Evolutionary conservation across 1,140 invertebrate genomes (phyloP).

Genomic region (Mamestra configurata): DNA sequence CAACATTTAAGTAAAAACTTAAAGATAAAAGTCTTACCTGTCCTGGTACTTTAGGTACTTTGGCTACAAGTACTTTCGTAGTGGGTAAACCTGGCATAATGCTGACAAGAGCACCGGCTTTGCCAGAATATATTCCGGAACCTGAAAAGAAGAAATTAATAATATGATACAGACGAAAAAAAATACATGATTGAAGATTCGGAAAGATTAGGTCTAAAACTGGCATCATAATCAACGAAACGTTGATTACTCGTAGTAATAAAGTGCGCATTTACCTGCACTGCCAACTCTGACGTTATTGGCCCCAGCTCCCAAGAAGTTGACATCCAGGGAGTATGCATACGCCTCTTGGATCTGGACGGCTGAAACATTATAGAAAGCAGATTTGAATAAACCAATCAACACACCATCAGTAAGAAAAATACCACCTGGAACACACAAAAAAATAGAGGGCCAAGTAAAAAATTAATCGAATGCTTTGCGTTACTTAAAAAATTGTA

Average conservation of each 20-base stretch:
- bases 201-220: too few relatives aligned
- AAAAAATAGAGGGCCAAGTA: too few relatives aligned
- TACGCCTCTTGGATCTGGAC: conserved; percentile 89
- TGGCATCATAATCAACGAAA: too few relatives aligned
- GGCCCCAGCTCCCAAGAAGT: conserved; percentile 89
- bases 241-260: too few relatives aligned
- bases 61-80: conserved; percentile 84
- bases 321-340: conserved; percentile 89
- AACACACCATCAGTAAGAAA: background rate
- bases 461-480: too few relatives aligned
- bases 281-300: conserved; percentile 87
- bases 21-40: conserved; percentile 59
- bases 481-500: too few relatives aligned
- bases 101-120: conserved; percentile 81
- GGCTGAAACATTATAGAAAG: conserved; percentile 81
- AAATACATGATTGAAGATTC: too few relatives aligned
- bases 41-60: conserved; percentile 84
- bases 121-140: conserved; percentile 89
- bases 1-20: too few relatives aligned
- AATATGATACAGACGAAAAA: background rate
- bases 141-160: conserved; percentile 74
- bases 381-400: background rate
- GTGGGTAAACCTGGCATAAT: conserved; percentile 83
- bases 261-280: too few relatives aligned
- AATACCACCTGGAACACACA: too few relatives aligned